Evolutionary conservation across 2,888 invertebrate species (phyloP).

Genomic region (Pristionchus exspectatus): DNA sequence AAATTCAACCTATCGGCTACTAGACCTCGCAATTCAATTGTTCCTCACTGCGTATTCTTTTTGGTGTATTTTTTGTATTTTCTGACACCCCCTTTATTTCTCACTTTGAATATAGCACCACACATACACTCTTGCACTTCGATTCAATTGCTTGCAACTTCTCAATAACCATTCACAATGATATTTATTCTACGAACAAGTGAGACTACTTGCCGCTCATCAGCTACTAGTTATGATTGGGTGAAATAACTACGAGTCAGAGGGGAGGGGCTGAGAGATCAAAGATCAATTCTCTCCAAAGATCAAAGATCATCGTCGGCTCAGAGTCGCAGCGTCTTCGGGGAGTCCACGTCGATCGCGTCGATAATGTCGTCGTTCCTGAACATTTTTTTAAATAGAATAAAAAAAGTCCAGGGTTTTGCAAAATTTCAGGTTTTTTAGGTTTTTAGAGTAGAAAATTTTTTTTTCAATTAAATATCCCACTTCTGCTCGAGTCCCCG

Average conservation of each 20-base stretch:
- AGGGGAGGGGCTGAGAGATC: neutral
- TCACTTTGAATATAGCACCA: too few relatives aligned
- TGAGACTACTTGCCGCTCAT: neutral
- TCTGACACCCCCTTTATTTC: neutral
- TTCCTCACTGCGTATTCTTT: too few relatives aligned
- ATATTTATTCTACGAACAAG: conserved; percentile 26
- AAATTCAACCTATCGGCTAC: neutral
- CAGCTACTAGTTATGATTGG: conserved; percentile 24
- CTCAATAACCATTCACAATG: conserved; percentile 7
- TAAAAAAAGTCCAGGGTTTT: neutral
- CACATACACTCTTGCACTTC: neutral
- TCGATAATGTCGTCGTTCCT: neutral
- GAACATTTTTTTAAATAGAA: too few relatives aligned
- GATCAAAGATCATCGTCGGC: neutral
- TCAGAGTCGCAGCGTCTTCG: neutral
- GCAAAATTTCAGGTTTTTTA: neutral
- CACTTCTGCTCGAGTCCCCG: conserved; percentile 33
- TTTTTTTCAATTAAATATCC: too few relatives aligned
- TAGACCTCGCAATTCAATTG: neutral
- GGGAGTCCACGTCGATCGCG: neutral
- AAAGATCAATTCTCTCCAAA: neutral
- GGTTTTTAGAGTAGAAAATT: too few relatives aligned
- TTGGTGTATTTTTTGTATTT: neutral
- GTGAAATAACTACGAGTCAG: neutral
- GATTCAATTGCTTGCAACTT: neutral